Percentiles rank a stretch among this genome's conserved stretches.
phyloP scores from a whole-genome alignment of 2,113 vertebrate genomes.

The Myotis yumanensis region DNA sequence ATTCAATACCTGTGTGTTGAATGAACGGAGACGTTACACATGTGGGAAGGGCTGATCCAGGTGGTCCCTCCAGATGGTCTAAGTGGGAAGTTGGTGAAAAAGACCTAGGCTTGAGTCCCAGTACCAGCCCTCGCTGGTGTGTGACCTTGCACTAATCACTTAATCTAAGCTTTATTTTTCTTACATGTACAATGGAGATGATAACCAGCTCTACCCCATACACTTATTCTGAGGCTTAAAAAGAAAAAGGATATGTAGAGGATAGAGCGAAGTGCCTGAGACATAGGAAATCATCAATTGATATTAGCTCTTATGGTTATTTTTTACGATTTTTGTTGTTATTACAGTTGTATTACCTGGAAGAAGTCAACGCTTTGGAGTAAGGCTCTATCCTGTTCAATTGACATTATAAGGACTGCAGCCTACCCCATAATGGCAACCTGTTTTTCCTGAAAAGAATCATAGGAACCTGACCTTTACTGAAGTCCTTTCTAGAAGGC shows the following conservation, averaged over 20 bases:
- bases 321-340: not conserved
- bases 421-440: not conserved
- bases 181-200: not conserved
- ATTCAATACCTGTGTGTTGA: not conserved
- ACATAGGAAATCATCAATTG: not conserved
- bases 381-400: not conserved
- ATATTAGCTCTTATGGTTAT: not conserved
- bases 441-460: not conserved
- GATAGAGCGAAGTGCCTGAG: not conserved
- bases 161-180: not conserved
- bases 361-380: not conserved
- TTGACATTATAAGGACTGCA: not conserved
- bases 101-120: not conserved
- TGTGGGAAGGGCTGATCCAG: not conserved
- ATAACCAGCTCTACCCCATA: not conserved
- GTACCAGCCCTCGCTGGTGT: not conserved
- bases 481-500: not conserved
- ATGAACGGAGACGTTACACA: not conserved
- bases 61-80: not conserved
- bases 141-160: not conserved
- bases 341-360: not conserved
- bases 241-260: not conserved
- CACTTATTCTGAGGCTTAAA: not conserved
- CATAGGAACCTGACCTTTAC: not conserved
- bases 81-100: not conserved